Conservation (phyloP, 2,797 vertebrate species). For the Naso thynnoides region DNA sequence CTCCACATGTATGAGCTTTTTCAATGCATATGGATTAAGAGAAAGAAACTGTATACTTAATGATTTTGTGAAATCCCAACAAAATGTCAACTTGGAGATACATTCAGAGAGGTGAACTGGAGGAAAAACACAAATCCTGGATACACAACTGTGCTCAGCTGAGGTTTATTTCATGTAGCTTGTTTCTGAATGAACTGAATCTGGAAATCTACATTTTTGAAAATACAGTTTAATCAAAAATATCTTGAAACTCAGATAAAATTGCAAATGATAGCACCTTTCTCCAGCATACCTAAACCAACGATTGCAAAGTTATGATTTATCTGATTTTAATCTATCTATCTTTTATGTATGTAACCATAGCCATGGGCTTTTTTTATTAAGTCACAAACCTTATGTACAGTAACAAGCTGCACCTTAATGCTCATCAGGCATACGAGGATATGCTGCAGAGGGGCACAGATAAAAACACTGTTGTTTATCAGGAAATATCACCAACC, state of each 20-base stretch:
- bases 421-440: slow-evolving; percentile 15
- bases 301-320: slow-evolving; percentile 10
- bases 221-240: not conserved
- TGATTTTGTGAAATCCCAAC: slow-evolving; percentile 21
- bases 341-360: slow-evolving; percentile 45
- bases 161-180: not conserved
- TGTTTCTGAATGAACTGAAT: not conserved
- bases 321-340: slow-evolving; percentile 29
- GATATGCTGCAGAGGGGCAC: not conserved
- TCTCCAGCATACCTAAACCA: not conserved
- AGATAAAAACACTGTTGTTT: slow-evolving; percentile 46
- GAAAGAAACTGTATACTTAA: slow-evolving; percentile 13
- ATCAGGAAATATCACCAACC: slow-evolving; percentile 29
- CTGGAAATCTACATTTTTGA: not conserved
- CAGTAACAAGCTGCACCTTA: slow-evolving; percentile 36
- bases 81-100: slow-evolving; percentile 34
- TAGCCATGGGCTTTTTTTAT: slow-evolving; percentile 15
- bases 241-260: not conserved
- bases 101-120: not conserved
- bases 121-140: slow-evolving; percentile 31
- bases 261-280: not conserved
- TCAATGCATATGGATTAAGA: slow-evolving; percentile 33
- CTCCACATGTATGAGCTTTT: slow-evolving; percentile 50
- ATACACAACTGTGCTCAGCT: not conserved
- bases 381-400: slow-evolving; percentile 32